phyloP scores from a whole-genome alignment of 2,888 invertebrate genomes.

The Zygothrica quintamaculata region DNA sequence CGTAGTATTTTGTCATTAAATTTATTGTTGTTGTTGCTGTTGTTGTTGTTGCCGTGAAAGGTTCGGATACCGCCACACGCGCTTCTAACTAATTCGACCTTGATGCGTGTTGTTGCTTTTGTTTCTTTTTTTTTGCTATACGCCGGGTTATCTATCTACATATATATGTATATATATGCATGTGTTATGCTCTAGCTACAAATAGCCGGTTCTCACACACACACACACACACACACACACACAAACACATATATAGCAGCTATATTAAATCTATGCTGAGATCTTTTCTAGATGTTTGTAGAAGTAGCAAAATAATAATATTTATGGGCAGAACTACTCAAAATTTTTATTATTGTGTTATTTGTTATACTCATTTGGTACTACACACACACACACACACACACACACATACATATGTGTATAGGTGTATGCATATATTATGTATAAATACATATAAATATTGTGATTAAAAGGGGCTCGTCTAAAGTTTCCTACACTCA shows the following conservation, averaged over 20 bases:
- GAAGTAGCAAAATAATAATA: no score
- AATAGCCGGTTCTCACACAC: slow-evolving; percentile 49
- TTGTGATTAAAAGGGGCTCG: slow-evolving; percentile 48
- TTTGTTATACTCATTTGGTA: no score
- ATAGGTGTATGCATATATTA: neutral
- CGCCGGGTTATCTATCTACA: slow-evolving; percentile 53
- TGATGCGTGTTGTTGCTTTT: slow-evolving; percentile 54
- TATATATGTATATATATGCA: no score
- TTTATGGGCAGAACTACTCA: no score
- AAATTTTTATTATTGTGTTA: no score
- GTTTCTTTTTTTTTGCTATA: slow-evolving; percentile 28
- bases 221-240: slow-evolving; percentile 10
- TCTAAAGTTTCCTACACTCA: slow-evolving; percentile 44
- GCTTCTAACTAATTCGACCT: slow-evolving; percentile 70
- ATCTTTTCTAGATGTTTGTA: no score
- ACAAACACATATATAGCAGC: neutral
- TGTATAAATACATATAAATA: slow-evolving; percentile 1
- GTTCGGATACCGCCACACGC: slow-evolving; percentile 52
- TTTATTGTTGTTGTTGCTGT: slow-evolving; percentile 13
- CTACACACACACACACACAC: no score
- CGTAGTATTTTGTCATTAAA: neutral
- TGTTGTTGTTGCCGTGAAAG: slow-evolving; percentile 24
- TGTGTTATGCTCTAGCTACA: slow-evolving; percentile 43
- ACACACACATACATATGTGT: slow-evolving; percentile 1
- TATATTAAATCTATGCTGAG: no score